Base-by-base conservation (phyloP, 2,113 vertebrate species). In the Cyprinodon brontotheroides region DNA sequence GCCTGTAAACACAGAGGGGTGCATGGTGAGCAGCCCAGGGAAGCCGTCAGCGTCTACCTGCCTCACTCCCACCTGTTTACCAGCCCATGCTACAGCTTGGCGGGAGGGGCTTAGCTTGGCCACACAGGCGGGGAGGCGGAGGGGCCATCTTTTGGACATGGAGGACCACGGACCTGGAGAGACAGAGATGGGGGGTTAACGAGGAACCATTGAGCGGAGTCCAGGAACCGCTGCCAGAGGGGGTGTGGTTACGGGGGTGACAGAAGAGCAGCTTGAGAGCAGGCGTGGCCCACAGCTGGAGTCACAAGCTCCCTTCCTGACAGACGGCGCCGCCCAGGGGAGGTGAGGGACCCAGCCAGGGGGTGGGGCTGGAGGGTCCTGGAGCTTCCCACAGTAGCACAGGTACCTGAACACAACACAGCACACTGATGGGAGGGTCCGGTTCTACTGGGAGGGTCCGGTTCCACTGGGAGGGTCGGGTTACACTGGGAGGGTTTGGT, bases 91-190 rank as follows among this genome's bases (percentile, higher is more conserved):
- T 98, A 92, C 98, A 99, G 79, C 98, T n/a, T n/a, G 95, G 39
- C 96, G 95, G 45, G 68, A 98, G 92, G 12, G 96, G 92, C 61
- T 92, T 96, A 2, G 96, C 96, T 70, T 97, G 98, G 77, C 93
- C 92, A 80, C 98, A 99, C 87, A 96, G 83, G 81, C 98, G 99
- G 4, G 4, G 95, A 93, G 7, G 93, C 96, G 1, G 94, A 92
- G 12, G 99, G 12, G 99, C 95, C 97, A 98, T 98, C 93, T 98
- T 98, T 97, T 20, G 98, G 97, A 85, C 97, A 99, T 1, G 97
- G 97, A 0, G 98, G 98, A 36, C 98, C 98, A 99, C 0, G 97
- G 97, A 64, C 97, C 97, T 99, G 78, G 40, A 29, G 15, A 72
- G 53, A 87, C 39, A 66, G 65, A 57, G 5, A 45, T 11, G 11